phyloP scores from a whole-genome alignment of 2,797 vertebrate species.

The Rhinogobio ventralis region DNA sequence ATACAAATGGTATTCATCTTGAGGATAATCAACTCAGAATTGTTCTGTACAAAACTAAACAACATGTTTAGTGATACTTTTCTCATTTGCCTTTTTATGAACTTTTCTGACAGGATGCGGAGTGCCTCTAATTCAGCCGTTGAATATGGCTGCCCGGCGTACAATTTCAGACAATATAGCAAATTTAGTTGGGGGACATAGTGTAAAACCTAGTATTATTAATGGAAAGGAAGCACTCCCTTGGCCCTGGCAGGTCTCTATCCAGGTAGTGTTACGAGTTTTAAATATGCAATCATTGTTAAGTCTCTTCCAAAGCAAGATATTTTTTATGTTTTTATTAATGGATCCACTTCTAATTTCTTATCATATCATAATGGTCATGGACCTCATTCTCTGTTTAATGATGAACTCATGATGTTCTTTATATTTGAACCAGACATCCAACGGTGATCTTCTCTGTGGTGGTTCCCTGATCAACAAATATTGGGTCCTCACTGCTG shows the following conservation, averaged over 20 bases:
- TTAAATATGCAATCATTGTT: neutral
- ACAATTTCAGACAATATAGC: accelerated
- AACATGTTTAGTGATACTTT: neutral
- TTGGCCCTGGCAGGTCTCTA: slow-evolving; percentile 92
- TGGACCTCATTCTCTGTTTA: neutral
- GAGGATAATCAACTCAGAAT: neutral
- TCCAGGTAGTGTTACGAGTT: slow-evolving; percentile 76
- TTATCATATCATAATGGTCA: no score
- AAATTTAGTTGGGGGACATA: accelerated
- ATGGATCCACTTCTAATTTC: neutral
- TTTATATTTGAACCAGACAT: slow-evolving; percentile 69
- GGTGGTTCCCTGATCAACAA: slow-evolving; percentile 84
- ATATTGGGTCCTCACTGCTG: slow-evolving; percentile 87
- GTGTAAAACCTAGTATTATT: slow-evolving; percentile 68
- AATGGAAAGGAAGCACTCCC: slow-evolving; percentile 81
- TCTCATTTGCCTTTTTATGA: slow-evolving; percentile 19
- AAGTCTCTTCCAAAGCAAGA: neutral
- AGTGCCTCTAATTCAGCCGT: slow-evolving; percentile 74
- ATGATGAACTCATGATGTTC: neutral
- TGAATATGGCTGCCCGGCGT: accelerated
- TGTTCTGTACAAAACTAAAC: neutral
- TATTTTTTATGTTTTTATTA: neutral
- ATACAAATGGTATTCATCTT: neutral
- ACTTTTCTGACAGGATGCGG: slow-evolving; percentile 78
- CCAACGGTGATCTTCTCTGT: slow-evolving; percentile 82